These are phyloP conservation scores for Chloropsis cyanopogon DNA, from an alignment of 2,113 vertebrate genomes.

Conservation along the genomic window DNA sequence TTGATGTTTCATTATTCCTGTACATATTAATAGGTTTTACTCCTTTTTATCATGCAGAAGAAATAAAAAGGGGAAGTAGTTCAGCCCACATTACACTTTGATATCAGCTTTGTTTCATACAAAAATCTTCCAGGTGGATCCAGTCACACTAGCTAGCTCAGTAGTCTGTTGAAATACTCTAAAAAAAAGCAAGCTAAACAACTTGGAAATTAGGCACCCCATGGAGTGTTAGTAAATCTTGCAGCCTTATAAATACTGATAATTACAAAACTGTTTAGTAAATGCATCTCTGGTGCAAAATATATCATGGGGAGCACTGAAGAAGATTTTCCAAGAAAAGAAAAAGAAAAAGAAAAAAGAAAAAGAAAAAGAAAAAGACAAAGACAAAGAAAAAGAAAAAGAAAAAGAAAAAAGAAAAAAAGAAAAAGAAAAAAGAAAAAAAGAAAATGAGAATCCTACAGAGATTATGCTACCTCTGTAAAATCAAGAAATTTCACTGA, in stretches of 20 bases:
- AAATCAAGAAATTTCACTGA: constrained; percentile 13
- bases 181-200: neutral
- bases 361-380: too few species aligned
- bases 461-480: neutral
- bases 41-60: neutral
- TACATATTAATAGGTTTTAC: neutral
- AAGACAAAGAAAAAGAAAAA: neutral
- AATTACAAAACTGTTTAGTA: neutral
- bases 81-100: neutral
- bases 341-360: too few species aligned
- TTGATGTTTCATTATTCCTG: neutral
- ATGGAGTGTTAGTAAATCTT: neutral
- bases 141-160: neutral
- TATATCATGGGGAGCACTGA: neutral
- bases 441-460: neutral
- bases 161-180: neutral
- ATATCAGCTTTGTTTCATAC: neutral
- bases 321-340: neutral
- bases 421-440: too few species aligned
- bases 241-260: neutral
- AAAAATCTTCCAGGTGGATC: neutral
- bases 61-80: neutral
- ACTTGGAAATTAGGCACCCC: neutral
- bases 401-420: neutral
- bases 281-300: neutral